A percentile compares a stretch with the other conserved stretches of the same genome.
Conservation (phyloP, 2,888 invertebrate species). For the Invenusta paracnida region DNA sequence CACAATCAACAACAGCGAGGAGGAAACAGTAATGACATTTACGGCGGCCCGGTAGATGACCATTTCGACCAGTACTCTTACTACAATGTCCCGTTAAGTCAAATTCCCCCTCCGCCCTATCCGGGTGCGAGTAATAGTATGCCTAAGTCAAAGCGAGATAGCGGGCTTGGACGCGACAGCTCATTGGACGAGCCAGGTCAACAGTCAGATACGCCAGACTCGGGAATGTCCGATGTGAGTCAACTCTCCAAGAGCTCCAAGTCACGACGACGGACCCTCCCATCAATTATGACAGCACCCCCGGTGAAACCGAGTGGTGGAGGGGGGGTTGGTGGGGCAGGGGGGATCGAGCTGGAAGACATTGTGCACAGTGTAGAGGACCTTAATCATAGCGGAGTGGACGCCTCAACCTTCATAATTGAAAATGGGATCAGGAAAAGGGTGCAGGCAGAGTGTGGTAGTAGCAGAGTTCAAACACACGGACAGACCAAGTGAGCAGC, state of each 20-base stretch:
- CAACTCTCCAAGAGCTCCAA: conserved; percentile 17
- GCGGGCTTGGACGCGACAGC: conserved; percentile 20
- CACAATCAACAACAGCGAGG: not conserved
- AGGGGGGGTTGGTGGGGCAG: not conserved
- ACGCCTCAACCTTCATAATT: conserved; percentile 54
- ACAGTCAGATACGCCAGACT: conserved; percentile 20
- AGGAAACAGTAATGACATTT: conserved; percentile 64
- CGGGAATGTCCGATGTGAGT: conserved; percentile 32
- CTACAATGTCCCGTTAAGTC: not conserved
- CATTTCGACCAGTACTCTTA: conserved; percentile 37
- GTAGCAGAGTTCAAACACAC: too few species aligned
- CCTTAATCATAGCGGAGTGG: not conserved
- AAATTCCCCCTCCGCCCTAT: not conserved
- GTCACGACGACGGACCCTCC: conserved; percentile 41
- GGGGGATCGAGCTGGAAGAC: conserved; percentile 46
- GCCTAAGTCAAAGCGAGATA: conserved; percentile 1
- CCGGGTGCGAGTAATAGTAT: not conserved
- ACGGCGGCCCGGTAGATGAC: not conserved
- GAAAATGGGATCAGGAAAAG: conserved; percentile 59
- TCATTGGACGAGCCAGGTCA: conserved; percentile 16
- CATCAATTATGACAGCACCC: conserved; percentile 42
- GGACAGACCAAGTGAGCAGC: too few species aligned
- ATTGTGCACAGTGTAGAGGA: conserved; percentile 44
- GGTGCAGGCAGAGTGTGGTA: conserved; percentile 51
- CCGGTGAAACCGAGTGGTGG: conserved; percentile 32